Evolutionary conservation across 2,888 invertebrate genomes (phyloP), one percentile per base, ranked within the genome.

Genomic region (Chalcis sispes): DNA sequence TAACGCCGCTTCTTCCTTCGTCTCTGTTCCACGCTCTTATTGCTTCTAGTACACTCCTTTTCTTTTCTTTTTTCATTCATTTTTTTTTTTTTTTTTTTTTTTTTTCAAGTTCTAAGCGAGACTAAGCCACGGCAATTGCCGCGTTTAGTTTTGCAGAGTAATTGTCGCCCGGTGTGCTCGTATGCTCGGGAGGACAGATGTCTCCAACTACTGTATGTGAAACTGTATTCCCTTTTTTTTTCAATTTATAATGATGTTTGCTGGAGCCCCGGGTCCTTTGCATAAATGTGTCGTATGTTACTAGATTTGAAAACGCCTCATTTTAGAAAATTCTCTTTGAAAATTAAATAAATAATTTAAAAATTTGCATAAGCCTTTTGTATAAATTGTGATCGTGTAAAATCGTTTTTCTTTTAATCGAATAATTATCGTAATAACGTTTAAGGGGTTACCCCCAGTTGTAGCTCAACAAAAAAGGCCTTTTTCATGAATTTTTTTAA

Each of bases 51-150:
- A n/a, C n/a, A 0, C 23, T 29, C 29, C 50, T 10, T 46, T 20
- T 2, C 36, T 50, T 23, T 46, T n/a, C 20, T 25, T n/a, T 32
- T n/a, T n/a, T n/a, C n/a, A n/a, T n/a, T n/a, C n/a, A n/a, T n/a
- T 10, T 46, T 20, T 2, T 27, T 50, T 23, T 46, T n/a, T 2
- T 25, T n/a, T 32, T 42, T 52, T 72, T 46, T 64, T 32, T 40
- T 64, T 56, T 56, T 13, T 8, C 5, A 13, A 25, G 10, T 25
- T 20, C 29, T 54, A 50, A 50, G 50, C 48, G 59, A 56, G 58
- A 36, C 70, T 59, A 72, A 72, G 72, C 72, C 56, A 15, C 50
- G 61, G n/a, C 72, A 56, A 72, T 72, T 64, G 72, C 36, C 52
- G 61, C 64, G 32, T 72, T 61, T 42, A 62, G 64, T 56, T 56